These are phyloP conservation scores for Corticium candelabrum DNA, from an alignment of 37 sponge, comb jelly and placozoan genomes.

Conservation along the genomic window DNA sequence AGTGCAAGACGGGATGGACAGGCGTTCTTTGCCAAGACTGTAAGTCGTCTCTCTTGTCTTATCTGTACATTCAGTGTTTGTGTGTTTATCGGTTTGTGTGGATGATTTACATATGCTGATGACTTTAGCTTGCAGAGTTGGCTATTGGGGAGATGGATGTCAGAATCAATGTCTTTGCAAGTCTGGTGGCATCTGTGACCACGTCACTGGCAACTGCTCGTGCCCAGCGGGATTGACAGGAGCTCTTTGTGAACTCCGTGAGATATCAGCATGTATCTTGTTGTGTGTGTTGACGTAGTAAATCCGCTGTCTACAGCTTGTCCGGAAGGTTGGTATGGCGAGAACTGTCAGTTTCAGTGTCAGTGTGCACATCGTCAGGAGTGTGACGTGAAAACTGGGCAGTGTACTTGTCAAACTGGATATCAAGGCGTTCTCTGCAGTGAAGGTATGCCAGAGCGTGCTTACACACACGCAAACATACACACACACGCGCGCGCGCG, in stretches of 20 bases:
- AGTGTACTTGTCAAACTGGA: not conserved
- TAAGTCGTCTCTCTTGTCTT: too few relatives aligned
- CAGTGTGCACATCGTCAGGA: not conserved
- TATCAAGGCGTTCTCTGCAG: not conserved
- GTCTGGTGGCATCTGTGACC: not conserved
- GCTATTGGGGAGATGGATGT: not conserved
- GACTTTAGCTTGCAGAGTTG: not conserved
- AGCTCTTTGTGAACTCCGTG: not conserved
- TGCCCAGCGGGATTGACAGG: not conserved
- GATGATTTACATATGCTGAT: not conserved
- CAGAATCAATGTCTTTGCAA: not conserved
- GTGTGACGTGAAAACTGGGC: not conserved
- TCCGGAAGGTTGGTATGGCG: not conserved
- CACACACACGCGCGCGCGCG: too few relatives aligned
- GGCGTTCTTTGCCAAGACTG: not conserved
- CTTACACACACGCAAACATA: too few relatives aligned
- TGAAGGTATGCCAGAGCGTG: not conserved
- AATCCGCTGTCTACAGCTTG: not conserved
- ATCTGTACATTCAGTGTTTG: too few relatives aligned
- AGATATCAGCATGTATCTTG: not conserved
- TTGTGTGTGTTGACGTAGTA: too few relatives aligned
- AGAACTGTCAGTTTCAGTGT: not conserved
- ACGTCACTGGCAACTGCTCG: not conserved
- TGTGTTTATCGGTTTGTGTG: too few relatives aligned
- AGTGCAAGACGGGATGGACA: not conserved